Base-by-base conservation (phyloP, 2,113 vertebrate species). In the Oncorhynchus kisutch region DNA sequence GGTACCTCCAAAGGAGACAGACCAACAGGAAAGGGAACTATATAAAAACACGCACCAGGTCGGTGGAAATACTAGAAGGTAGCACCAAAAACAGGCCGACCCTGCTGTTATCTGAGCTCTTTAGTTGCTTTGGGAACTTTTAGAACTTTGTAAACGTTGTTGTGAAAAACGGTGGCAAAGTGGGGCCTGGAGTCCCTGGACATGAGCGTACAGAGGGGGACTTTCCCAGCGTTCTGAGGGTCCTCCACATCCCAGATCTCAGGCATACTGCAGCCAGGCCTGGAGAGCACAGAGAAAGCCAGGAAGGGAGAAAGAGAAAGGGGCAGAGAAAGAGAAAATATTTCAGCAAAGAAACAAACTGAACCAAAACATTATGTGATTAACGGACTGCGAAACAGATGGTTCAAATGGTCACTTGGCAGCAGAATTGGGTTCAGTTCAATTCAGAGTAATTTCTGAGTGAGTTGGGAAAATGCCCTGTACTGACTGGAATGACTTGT, bases 171-270 rank as follows among this genome's bases (percentile, higher is more conserved):
- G 0, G 95, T 96, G 83, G 86, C 88, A 89, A 99, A 99, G 90
- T 98, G 93, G 0, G 97, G 98, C 71, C 93, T 90, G 1, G 97
- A 94, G 82, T 97, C 94, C 86, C 93, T 92, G 84, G 92, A 93
- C 87, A 99, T 90, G 68, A 96, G 83, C 66, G 92, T 95, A 87
- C 98, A 99, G 27, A 99, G 90, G 13, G 98, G 97, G 6, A 86
- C 86, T 89, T 89, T 96, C 67, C 95, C 96, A 0, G 78, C 84
- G 27, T 99, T 97, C 49, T 90, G 60, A 1, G 92, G 92, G 81
- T 99, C 96, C 88, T 99, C 97, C 0, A 98, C 89, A 66, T 99
- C 97, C 98, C 98, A 99, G 65, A 99, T 99, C 92, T 99, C 98
- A 68, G 98, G 97, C 96, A 99, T 96, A 82, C 97, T 99, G 92